These are phyloP conservation scores for Rhabdornis inornatus DNA, from an alignment of 2,113 vertebrate genomes.

Conservation along the genomic window DNA sequence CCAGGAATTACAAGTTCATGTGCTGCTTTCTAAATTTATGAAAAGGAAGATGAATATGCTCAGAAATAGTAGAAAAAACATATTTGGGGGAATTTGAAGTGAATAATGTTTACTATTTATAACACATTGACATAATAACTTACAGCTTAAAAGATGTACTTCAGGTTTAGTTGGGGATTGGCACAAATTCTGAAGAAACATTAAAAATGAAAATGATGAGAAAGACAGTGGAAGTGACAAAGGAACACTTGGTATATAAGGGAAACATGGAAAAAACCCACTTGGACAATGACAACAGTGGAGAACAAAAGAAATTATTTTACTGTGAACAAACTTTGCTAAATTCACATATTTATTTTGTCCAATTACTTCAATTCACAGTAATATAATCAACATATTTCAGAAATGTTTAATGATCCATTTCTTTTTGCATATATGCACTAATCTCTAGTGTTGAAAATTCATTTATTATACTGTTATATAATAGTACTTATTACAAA, in stretches of 20 bases:
- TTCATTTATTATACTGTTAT: not conserved
- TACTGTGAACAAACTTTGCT: not conserved
- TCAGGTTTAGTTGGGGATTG: not conserved
- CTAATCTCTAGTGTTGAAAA: not conserved
- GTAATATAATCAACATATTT: not conserved
- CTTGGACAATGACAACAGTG: not conserved
- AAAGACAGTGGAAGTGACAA: not conserved
- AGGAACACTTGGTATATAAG: not conserved
- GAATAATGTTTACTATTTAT: not conserved
- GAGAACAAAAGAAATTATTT: not conserved
- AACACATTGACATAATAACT: rapidly evolving
- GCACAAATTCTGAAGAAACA: not conserved
- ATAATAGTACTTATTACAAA: not conserved
- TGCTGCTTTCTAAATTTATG: not conserved
- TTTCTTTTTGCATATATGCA: not conserved
- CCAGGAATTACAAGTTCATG: not conserved
- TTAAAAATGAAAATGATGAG: not conserved
- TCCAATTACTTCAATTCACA: not conserved
- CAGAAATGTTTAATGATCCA: not conserved
- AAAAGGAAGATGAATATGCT: not conserved
- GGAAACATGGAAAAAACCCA: not conserved
- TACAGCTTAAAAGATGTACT: not conserved
- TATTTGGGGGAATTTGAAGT: not conserved
- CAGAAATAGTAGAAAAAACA: not conserved
- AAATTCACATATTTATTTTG: not conserved